Evolutionary conservation across 2,797 vertebrate genomes (phyloP).

Genomic region (Hyperoplus lanceolatus): DNA sequence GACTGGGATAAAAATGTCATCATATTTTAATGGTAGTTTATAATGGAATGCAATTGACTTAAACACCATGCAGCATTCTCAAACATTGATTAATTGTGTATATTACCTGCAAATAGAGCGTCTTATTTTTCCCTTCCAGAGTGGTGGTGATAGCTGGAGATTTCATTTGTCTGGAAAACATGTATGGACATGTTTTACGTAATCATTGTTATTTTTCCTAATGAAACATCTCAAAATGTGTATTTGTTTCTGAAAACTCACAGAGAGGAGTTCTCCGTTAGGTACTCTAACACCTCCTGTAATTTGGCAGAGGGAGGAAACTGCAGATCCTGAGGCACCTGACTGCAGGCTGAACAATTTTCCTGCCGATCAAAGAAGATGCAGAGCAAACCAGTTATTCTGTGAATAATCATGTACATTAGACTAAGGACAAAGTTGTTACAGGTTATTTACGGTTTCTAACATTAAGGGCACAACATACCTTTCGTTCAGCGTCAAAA

Average conservation of each 20-base stretch:
- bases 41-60: not conserved
- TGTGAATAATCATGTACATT: not conserved
- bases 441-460: no score
- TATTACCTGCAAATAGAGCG: constrained; percentile 96
- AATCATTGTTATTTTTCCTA: not conserved
- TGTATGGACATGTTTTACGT: constrained; percentile 4
- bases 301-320: constrained; percentile 95
- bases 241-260: constrained; percentile 82
- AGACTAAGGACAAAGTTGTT: not conserved
- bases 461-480: constrained; percentile 69
- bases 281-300: constrained; percentile 95
- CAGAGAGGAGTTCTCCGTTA: constrained; percentile 94
- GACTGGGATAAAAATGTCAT: constrained; percentile 83
- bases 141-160: constrained; percentile 98
- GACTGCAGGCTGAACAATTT: constrained; percentile 96
- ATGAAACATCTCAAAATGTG: not conserved
- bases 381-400: constrained; percentile 16
- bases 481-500: constrained; percentile 98
- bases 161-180: constrained; percentile 93
- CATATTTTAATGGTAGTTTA: not conserved
- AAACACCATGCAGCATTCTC: not conserved
- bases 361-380: constrained; percentile 82
- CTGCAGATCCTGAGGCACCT: constrained; percentile 94
- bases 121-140: constrained; percentile 96
- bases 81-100: not conserved